phyloP scores from a whole-genome alignment of 1,140 invertebrate species.

The Pseudomyrmex pallidus region DNA sequence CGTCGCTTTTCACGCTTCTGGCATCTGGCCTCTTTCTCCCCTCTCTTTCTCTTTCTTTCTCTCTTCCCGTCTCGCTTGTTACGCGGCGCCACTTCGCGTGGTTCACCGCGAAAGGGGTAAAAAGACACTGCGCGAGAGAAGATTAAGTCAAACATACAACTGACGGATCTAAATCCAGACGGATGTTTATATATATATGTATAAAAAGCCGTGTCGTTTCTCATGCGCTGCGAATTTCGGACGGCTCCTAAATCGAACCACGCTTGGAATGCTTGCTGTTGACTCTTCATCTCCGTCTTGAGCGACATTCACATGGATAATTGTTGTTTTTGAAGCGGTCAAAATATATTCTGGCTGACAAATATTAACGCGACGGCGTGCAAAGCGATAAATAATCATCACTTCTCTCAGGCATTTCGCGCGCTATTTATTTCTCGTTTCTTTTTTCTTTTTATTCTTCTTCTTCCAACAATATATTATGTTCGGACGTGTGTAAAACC shows the following conservation, averaged over 20 bases:
- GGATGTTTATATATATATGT: slow-evolving; percentile 32
- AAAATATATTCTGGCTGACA: background rate
- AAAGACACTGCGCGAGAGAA: slow-evolving; percentile 63
- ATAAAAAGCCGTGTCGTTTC: slow-evolving; percentile 68
- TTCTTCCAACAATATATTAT: background rate
- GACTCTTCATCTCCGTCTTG: slow-evolving; percentile 12
- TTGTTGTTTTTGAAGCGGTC: background rate
- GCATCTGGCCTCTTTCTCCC: background rate
- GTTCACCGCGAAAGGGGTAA: slow-evolving; percentile 39
- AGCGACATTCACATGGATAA: background rate
- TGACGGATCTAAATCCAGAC: slow-evolving; percentile 72
- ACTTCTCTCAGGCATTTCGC: background rate
- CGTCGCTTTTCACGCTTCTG: slow-evolving; percentile 13
- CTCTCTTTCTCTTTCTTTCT: background rate
- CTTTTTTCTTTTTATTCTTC: background rate
- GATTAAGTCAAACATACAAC: slow-evolving; percentile 69
- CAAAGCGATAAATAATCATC: background rate
- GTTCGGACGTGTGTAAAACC: background rate
- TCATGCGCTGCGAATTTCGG: slow-evolving; percentile 46
- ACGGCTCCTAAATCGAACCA: slow-evolving; percentile 54
- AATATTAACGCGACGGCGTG: background rate
- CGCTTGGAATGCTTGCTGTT: slow-evolving; percentile 53
- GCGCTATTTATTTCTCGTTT: background rate
- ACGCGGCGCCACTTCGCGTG: slow-evolving; percentile 14
- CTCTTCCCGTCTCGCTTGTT: slow-evolving; percentile 9